Evolutionary conservation across 2,113 vertebrate species (phyloP), one percentile per base, ranked within the genome.

Genomic region (Carassius gibelio): DNA sequence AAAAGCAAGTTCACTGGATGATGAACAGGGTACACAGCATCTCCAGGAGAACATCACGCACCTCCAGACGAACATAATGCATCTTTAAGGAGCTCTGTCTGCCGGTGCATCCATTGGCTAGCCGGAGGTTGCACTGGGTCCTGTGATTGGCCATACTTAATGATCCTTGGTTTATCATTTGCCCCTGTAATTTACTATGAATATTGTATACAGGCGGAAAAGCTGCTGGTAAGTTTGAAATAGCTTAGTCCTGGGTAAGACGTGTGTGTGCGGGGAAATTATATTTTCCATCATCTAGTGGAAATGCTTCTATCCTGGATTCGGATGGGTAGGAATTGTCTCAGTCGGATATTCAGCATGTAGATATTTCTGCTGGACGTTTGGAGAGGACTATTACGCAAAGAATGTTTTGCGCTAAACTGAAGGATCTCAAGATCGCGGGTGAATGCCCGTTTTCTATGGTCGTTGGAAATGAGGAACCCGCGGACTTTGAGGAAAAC

Each of bases 321-420:
- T 91, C 91, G 89, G 89, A 87, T 91, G 34, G 13, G 21, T 89
- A 23, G 52, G 85, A n/a, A 74, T 66, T 88, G 83, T 84, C 50
- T 71, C 84, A 81, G 71, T 13, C 50, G 83, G 90, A 87, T 88
- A 89, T 84, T 71, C 88, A 85, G 79, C 75, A 89, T 91, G 84
- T 86, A 88, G 72, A 86, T 38, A 87, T 87, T 87, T 69, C 83
- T 71, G 62, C 86, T 68, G 72, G 87, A 78, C 87, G 89, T 75
- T 89, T 86, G 88, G 62, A 87, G 9, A 79, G 84, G 79, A 87
- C 17, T 21, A 57, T 82, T 76, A 85, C 82, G 64, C 71, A 75
- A 94, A 96, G 75, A 84, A 99, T 99, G 98, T 99, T 99, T 92
- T 99, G 98, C 91, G 95, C 97, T 55, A 99, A 97, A 94, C 93